These are phyloP conservation scores for Neosalanx taihuensis DNA, from an alignment of 2,797 vertebrate genomes.

Conservation along the genomic window DNA sequence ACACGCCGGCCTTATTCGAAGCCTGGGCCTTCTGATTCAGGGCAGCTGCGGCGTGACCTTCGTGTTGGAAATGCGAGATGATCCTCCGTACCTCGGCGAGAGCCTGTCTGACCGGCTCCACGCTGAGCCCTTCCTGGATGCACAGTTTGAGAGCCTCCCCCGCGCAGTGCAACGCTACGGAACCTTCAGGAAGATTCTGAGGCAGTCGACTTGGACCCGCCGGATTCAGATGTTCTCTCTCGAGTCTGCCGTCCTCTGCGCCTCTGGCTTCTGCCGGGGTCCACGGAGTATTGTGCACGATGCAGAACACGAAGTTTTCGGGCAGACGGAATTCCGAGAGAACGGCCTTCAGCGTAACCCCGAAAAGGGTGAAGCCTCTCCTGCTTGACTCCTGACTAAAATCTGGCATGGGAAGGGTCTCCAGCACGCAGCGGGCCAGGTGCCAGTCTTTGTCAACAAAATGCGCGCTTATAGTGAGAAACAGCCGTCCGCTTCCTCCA, in stretches of 20 bases:
- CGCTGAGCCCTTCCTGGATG: conserved; percentile 55
- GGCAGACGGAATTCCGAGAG: conserved; percentile 58
- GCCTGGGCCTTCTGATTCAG: conserved; percentile 60
- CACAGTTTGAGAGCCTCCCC: conserved; percentile 61
- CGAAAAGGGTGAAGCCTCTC: conserved; percentile 26
- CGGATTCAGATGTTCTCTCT: conserved; percentile 36
- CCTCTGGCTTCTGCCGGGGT: conserved; percentile 14
- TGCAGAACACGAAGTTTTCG: conserved; percentile 53
- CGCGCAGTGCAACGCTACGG: conserved; percentile 59
- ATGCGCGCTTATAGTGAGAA: conserved; percentile 53
- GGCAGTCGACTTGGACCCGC: conserved; percentile 38
- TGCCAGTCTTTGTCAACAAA: conserved; percentile 67
- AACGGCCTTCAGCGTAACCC: conserved; percentile 46
- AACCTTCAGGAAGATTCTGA: conserved; percentile 47
- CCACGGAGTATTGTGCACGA: conserved; percentile 54
- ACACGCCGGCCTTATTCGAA: conserved; percentile 53
- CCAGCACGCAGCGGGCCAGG: conserved; percentile 56
- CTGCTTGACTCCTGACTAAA: conserved; percentile 18
- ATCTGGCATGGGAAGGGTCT: conserved; percentile 47
- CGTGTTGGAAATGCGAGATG: conserved; percentile 60
- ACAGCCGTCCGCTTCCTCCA: conserved; percentile 45
- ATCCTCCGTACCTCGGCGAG: conserved; percentile 53
- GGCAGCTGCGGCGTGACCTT: conserved; percentile 48
- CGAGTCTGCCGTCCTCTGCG: conserved; percentile 21
- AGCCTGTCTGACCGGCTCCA: conserved; percentile 58